Base-by-base conservation (phyloP, 2,113 vertebrate species). In the Tyto alba region DNA sequence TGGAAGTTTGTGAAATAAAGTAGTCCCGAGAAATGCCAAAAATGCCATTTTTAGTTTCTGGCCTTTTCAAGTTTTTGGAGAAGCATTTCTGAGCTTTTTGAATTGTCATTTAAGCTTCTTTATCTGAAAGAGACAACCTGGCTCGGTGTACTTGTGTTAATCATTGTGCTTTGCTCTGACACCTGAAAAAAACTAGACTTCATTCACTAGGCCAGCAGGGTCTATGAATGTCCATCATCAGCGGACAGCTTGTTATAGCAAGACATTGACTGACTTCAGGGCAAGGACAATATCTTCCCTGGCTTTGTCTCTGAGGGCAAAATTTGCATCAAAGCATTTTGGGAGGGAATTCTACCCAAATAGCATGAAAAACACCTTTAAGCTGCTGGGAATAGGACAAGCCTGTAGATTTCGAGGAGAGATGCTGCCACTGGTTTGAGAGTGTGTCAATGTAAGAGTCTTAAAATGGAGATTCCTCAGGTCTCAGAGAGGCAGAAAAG, bases 271-370 rank as follows among this genome's bases (percentile, higher is more conserved):
- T 47, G 71, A 63, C 90, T 91, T 95, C 73, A 93, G 11, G 75
- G 64, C 68, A 87, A 60, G 76, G 59, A 78, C 77, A 57, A 0
- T 79, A 57, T 87, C 92, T 95, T 91, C 53, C 50, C 41, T 62
- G 67, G 29, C 38, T 85, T 94, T 89, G 89, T 88, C 45, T 86
- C 67, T 29, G 55, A 85, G 71, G 89, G 55, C 73, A 89, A 85
- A 88, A 75, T 91, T 91, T 95, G 45, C 81, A 91, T 89, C 84
- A 79, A 47, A 89, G 81, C 38, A 29, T 91, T 95, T 60, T 94
- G 62, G 85, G 32, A 29, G 64, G 34, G 47, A 82, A 62, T 91
- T 88, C 71, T 95, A n/a, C 74, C 63, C 71, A 83, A 79, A 67
- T 17, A 74, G 52, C 64, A 40, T 79, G 63, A 90, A 89, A 92